Base-by-base conservation (phyloP, 2,888 invertebrate species). In the Metacarcinus magister region DNA sequence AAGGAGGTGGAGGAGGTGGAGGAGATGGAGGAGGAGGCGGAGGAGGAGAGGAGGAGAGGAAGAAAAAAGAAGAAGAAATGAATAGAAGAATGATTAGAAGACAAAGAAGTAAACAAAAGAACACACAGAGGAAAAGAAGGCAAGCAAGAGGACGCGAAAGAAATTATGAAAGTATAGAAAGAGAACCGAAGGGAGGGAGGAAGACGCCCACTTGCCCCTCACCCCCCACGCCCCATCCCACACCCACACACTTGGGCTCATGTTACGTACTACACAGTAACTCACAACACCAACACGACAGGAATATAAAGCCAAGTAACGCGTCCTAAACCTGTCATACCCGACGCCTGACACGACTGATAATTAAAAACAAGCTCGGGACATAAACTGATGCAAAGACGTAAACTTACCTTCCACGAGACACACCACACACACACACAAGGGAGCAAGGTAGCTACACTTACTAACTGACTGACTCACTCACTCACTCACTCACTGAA, bases 251-350 rank as follows among this genome's bases (percentile, higher is more conserved):
- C 60, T 23, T 60, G 8, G 23, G 23, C 19, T 60, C 60, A 60
- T 60, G 60, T 60, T 60, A 60, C 60, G 60, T 54, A 13, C 54
- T 28, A 28, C 75, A 23, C 28, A 75, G 28, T n/a, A 75, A 75
- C 75, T 75, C 75, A 28, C 75, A 75, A 75, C 75, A 75, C 75
- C 75, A 28, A 75, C 75, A 75, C 75, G 28, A 75, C n/a, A n/a
- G n/a, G 75, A 75, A 75, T 75, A 75, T 28, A 28, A 75, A 28
- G 75, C 75, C n/a, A 23, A 28, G 28, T 28, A 28, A n/a, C 5
- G 7, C 28, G n/a, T 28, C 28, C 75, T 28, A 28, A 75, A 75
- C 75, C n/a, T 75, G 75, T 75, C 75, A 75, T 28, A n/a, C 28
- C 4, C 75, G 75, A 75, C 75, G 28, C 75, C 75, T 75, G n/a